A percentile compares a stretch with the other conserved stretches of the same genome.
Conservation (phyloP, 1,140 invertebrate species). For the Myzus persicae region DNA sequence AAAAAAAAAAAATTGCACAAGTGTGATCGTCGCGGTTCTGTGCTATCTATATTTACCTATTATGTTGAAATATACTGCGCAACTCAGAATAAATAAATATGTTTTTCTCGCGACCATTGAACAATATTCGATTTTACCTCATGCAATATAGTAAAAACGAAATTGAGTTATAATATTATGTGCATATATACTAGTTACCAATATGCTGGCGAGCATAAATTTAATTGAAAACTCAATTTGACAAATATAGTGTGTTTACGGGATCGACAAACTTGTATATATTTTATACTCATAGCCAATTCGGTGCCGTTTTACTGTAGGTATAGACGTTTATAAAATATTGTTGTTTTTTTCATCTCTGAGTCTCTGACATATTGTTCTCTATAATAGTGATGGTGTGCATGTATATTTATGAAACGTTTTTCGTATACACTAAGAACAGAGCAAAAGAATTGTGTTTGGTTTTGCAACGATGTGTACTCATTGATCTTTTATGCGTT, state of each 20-base stretch:
- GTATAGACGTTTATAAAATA: neutral
- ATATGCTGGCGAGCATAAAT: neutral
- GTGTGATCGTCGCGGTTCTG: no score
- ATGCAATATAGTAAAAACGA: neutral
- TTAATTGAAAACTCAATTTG: neutral
- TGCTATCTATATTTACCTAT: no score
- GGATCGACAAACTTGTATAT: neutral
- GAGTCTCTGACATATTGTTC: neutral
- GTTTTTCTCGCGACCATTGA: neutral
- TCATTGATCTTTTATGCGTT: neutral
- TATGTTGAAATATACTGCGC: neutral
- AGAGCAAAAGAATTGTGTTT: neutral
- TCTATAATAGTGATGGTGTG: neutral
- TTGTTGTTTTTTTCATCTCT: neutral
- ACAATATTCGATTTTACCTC: neutral
- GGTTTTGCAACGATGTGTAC: neutral
- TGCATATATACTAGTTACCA: no score
- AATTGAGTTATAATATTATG: neutral
- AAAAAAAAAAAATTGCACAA: no score
- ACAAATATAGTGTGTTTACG: neutral
- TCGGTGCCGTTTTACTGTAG: neutral
- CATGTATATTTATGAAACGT: neutral
- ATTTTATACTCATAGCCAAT: neutral
- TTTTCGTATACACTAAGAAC: neutral
- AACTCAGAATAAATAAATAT: neutral